phyloP scores from a whole-genome alignment of 2,113 vertebrate genomes.

The Cervus canadensis region DNA sequence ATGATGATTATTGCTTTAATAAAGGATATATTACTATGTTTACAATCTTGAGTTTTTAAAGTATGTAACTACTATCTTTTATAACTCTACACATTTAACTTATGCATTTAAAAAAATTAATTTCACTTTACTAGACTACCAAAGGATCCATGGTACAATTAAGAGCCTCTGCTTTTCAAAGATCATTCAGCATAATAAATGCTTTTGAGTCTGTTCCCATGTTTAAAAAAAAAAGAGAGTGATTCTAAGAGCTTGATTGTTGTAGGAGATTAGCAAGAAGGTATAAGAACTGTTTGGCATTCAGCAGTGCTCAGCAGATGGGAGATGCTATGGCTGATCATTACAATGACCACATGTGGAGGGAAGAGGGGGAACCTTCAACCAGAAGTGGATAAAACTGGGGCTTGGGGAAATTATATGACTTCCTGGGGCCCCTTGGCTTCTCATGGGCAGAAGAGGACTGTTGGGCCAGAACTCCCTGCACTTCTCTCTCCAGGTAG shows the following conservation, averaged over 20 bases:
- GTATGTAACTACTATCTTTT: background rate
- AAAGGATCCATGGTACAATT: background rate
- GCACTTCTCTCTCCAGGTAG: background rate
- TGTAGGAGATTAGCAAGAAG: background rate
- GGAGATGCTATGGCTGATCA: background rate
- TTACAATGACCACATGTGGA: rapidly evolving
- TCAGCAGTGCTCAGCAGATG: background rate
- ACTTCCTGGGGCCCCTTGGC: background rate
- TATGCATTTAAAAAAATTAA: background rate
- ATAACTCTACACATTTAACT: background rate
- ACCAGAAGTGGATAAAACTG: background rate
- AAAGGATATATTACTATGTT: background rate
- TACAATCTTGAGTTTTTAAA: background rate
- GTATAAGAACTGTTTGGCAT: background rate
- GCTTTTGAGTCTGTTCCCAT: background rate
- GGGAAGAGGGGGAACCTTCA: background rate
- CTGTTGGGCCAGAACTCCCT: rapidly evolving
- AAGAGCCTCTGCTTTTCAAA: constrained; percentile 5
- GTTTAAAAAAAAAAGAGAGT: background rate
- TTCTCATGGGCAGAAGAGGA: background rate
- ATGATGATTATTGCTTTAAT: background rate
- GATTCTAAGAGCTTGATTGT: background rate
- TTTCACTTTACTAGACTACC: background rate
- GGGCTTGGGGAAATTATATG: background rate
- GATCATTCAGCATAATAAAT: background rate